phyloP scores from a whole-genome alignment of 2,888 invertebrate genomes.

The Perithous albicinctus region DNA sequence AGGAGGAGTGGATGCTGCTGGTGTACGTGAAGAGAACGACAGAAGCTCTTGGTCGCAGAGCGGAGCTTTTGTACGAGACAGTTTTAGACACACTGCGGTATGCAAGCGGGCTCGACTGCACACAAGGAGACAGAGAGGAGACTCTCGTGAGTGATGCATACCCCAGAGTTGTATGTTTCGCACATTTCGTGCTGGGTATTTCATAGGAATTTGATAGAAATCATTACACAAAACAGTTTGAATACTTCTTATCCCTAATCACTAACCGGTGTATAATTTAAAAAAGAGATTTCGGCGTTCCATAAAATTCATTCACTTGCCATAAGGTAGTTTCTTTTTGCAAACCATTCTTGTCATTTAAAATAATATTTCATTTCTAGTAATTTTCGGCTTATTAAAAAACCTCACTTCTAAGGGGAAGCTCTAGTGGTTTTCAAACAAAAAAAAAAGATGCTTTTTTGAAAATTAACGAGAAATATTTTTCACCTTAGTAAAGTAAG shows the following conservation, averaged over 20 bases:
- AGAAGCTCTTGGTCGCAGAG: conserved; percentile 22
- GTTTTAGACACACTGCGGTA: conserved; percentile 79
- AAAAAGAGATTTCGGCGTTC: too few species aligned
- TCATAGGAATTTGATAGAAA: neutral
- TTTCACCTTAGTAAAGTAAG: too few species aligned
- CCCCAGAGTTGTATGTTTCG: conserved; percentile 33
- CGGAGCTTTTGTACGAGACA: conserved; percentile 73
- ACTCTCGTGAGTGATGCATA: conserved; percentile 46
- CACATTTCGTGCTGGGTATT: conserved; percentile 8
- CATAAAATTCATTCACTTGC: too few species aligned
- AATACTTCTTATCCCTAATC: neutral
- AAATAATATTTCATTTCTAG: neutral
- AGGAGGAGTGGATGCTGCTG: conserved; percentile 42
- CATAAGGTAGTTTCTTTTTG: neutral
- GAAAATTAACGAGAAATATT: too few species aligned
- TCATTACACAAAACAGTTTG: neutral
- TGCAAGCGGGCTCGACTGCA: conserved; percentile 66
- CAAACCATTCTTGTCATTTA: neutral
- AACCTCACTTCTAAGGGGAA: too few species aligned
- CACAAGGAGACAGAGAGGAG: conserved; percentile 44
- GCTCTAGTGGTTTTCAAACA: too few species aligned
- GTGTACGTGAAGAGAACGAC: conserved; percentile 20
- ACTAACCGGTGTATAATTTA: neutral
- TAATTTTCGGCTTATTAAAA: too few species aligned
- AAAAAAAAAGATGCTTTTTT: too few species aligned